Evolutionary conservation across 2,888 invertebrate genomes (phyloP), one percentile per base, ranked within the genome.

Genomic region (Drosophila cracens): DNA sequence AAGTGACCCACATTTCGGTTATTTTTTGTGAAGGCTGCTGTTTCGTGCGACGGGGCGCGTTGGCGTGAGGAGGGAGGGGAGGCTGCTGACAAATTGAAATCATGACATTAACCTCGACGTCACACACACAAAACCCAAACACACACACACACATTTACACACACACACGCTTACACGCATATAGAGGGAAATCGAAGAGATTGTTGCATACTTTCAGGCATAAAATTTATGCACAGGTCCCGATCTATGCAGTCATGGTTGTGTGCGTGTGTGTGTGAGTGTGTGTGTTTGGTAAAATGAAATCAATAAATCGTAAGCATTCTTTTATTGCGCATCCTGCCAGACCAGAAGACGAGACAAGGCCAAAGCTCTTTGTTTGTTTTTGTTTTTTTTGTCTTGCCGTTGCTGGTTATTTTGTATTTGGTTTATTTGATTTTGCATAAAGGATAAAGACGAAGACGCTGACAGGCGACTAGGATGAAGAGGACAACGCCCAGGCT

Each of bases 251-350:
- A 62, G 21, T 13, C 27, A 54, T 59, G 49, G 56, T 58, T 76
- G 38, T 70, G 48, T 49, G 54, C 40, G 63, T n/a, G 34, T 13
- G 36, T 59, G 33, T n/a, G 38, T 40, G 58, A 1, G 68, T 52
- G 53, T 43, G 63, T 51, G 38, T 66, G 59, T 62, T 49, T 60
- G 40, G 72, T 87, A 85, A 85, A 85, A 90, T 82, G 79, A 86
- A 86, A 86, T 86, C 85, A 83, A 86, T 86, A 90, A 90, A 90
- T 76, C 74, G 80, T 80, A 77, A 82, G 81, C 71, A 73, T 71
- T 82, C 68, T 78, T 82, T 82, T 87, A 70, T 69, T 84, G 66
- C 56, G 70, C 69, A 73, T 63, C 73, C 61, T 38, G 61, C 51
- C 67, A 81, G 78, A 66, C 81, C 53, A 48, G 64, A 57, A 53